Conservation (phyloP, 2,113 vertebrate species). For the Ceyx melanurus region DNA sequence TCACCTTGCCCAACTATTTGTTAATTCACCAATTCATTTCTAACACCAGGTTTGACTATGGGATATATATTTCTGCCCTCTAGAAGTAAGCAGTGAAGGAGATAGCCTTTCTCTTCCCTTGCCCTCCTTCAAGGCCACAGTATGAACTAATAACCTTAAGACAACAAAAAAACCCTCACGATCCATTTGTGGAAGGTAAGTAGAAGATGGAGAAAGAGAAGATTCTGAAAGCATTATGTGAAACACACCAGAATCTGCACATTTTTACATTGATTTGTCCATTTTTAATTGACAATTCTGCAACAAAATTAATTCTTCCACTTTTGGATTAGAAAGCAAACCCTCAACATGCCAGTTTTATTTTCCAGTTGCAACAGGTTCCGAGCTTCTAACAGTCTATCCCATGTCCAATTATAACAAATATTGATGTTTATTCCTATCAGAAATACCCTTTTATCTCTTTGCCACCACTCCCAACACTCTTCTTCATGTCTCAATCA, state of each 20-base stretch:
- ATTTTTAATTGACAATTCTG: not conserved
- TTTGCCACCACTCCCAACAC: not conserved
- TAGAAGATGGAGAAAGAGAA: not conserved
- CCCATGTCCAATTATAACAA: not conserved
- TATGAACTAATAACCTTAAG: not conserved
- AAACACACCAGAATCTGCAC: not conserved
- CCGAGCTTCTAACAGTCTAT: not conserved
- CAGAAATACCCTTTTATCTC: slow-evolving; percentile 20
- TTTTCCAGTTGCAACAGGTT: not conserved
- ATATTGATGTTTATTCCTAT: not conserved
- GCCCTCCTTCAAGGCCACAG: not conserved
- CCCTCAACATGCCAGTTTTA: not conserved
- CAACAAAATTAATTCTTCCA: not conserved
- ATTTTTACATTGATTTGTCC: not conserved
- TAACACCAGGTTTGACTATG: not conserved
- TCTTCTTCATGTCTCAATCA: not conserved
- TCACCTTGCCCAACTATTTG: not conserved
- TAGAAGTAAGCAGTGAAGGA: not conserved
- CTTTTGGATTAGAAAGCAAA: not conserved
- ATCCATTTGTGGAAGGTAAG: not conserved
- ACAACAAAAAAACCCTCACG: not conserved
- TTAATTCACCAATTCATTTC: not conserved
- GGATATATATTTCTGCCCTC: not conserved
- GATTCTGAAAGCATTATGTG: not conserved
- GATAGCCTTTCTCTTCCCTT: not conserved